Evolutionary conservation across 2,888 invertebrate genomes (phyloP).

Genomic region (Drosophila seclusa): DNA sequence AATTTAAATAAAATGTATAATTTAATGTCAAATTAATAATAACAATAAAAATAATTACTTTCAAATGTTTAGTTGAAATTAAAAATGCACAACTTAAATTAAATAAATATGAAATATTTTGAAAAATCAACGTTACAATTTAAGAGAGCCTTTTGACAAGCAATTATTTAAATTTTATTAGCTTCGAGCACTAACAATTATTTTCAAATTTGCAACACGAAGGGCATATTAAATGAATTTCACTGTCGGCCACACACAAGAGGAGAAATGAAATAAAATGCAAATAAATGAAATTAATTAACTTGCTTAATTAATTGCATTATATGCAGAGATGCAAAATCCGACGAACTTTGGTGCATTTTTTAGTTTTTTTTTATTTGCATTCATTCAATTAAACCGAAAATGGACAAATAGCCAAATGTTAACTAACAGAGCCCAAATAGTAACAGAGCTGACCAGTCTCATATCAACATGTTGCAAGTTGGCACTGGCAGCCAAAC

Average conservation of each 20-base stretch:
- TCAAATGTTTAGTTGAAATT: not conserved
- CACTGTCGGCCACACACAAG: slow-evolving; percentile 15
- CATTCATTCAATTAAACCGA: slow-evolving; percentile 62
- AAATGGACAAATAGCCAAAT: slow-evolving; percentile 30
- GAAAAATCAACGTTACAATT: not conserved
- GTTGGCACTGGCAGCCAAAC: slow-evolving; percentile 17
- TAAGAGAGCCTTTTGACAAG: not conserved
- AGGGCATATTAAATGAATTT: slow-evolving; percentile 24
- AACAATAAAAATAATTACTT: not conserved
- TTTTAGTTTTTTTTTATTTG: slow-evolving; percentile 51
- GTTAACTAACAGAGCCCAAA: too few species aligned
- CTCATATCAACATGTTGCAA: slow-evolving; percentile 48
- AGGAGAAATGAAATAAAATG: slow-evolving; percentile 31
- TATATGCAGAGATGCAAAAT: slow-evolving; percentile 47
- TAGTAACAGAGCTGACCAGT: slow-evolving; percentile 1
- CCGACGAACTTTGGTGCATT: slow-evolving; percentile 45
- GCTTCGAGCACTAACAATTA: not conserved
- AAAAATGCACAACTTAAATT: not conserved
- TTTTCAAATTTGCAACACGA: not conserved
- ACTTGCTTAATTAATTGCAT: slow-evolving; percentile 61
- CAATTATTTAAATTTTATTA: not conserved
- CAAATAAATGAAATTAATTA: slow-evolving; percentile 67
- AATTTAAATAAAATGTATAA: not conserved
- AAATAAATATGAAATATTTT: not conserved
- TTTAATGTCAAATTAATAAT: not conserved